phyloP scores from a whole-genome alignment of 2,888 invertebrate species.

The Drosophila basisetae region DNA sequence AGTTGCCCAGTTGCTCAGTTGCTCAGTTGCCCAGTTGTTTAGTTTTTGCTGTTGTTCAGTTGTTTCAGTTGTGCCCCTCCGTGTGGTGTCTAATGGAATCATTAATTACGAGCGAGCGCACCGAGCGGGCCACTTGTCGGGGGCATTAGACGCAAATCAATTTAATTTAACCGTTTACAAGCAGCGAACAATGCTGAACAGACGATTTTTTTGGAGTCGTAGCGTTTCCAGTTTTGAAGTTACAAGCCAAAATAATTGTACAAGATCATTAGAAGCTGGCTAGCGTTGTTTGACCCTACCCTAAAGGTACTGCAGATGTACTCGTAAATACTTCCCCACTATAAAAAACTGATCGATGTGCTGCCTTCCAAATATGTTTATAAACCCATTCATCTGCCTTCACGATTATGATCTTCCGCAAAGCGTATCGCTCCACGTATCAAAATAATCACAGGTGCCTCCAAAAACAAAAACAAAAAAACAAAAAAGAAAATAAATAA shows the following conservation, averaged over 20 bases:
- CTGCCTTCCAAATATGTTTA: conserved; percentile 78
- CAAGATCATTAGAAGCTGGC: conserved; percentile 71
- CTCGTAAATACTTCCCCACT: neutral
- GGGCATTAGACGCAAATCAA: conserved; percentile 82
- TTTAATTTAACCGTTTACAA: conserved; percentile 82
- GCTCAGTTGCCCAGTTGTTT: conserved; percentile 36
- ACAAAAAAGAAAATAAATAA: neutral
- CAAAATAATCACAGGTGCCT: conserved; percentile 53
- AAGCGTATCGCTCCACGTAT: conserved; percentile 47
- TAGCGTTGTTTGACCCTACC: conserved; percentile 14
- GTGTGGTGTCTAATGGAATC: conserved; percentile 80
- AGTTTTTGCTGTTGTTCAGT: conserved; percentile 28
- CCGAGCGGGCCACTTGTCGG: conserved; percentile 80
- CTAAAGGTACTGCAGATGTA: conserved; percentile 13
- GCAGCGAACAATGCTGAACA: conserved; percentile 52
- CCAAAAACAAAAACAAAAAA: neutral
- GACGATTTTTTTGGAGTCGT: neutral
- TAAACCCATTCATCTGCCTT: conserved; percentile 78
- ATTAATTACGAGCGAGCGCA: conserved; percentile 70
- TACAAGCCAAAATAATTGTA: conserved; percentile 68
- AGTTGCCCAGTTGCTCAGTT: conserved; percentile 34
- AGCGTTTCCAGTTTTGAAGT: conserved; percentile 31
- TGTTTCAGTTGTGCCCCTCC: conserved; percentile 47
- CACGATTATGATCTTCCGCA: conserved; percentile 37
- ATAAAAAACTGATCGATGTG: conserved; percentile 63